Percentiles rank a stretch among this genome's conserved stretches.
Conservation (phyloP, 2,113 vertebrate species). For the Butorides virescens region DNA sequence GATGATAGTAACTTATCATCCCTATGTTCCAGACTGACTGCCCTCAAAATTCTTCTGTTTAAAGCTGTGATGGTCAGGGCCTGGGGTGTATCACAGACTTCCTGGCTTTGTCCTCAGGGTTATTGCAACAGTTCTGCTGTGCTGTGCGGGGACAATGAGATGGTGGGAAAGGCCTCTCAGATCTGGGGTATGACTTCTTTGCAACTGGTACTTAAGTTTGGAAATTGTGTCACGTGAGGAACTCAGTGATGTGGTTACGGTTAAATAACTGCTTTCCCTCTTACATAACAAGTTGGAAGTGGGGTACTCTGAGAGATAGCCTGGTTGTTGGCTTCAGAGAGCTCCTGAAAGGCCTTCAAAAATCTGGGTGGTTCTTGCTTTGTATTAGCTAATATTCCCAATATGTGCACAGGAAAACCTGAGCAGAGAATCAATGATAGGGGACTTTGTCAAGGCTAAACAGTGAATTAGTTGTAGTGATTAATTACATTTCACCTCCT, state of each 20-base stretch:
- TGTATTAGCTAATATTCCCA: neutral
- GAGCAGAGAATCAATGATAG: neutral
- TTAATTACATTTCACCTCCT: neutral
- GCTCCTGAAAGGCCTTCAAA: neutral
- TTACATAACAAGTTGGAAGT: neutral
- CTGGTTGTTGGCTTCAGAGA: neutral
- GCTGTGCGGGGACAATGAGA: neutral
- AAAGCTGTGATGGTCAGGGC: neutral
- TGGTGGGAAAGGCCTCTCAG: neutral
- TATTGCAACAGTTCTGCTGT: neutral
- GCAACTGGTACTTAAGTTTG: neutral
- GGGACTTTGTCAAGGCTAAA: neutral
- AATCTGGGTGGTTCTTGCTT: neutral
- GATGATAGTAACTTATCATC: neutral
- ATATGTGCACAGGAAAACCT: neutral
- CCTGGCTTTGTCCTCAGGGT: neutral
- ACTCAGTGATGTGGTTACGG: neutral
- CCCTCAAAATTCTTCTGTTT: neutral
- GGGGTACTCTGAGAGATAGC: neutral
- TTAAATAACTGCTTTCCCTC: neutral
- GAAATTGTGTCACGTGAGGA: neutral
- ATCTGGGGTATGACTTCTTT: neutral
- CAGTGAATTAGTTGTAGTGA: neutral
- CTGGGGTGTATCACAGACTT: neutral
- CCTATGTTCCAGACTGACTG: neutral